Percentiles rank a stretch among this genome's conserved stretches.
These are phyloP conservation scores for Nyctibius grandis DNA, from an alignment of 2,797 vertebrate species.

Conservation along the genomic window DNA sequence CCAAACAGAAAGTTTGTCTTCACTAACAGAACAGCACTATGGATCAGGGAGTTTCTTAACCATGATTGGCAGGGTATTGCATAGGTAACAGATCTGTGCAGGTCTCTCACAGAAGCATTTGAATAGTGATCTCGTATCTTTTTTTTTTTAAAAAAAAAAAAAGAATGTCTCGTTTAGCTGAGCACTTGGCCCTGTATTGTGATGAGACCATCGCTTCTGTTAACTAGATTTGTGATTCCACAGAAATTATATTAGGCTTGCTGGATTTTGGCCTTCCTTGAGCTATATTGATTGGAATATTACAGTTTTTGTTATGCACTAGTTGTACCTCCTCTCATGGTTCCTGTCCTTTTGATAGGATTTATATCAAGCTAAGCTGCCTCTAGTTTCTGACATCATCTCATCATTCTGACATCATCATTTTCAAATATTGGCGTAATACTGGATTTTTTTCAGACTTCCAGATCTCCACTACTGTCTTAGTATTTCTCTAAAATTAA, in stretches of 20 bases:
- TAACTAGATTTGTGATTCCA: neutral
- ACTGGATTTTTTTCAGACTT: neutral
- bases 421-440: neutral
- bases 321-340: neutral
- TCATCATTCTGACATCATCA: neutral
- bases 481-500: neutral
- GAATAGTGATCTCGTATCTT: neutral
- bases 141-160: neutral
- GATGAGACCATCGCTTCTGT: neutral
- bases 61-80: neutral
- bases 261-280: neutral
- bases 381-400: neutral
- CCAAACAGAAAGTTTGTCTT: neutral
- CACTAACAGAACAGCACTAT: neutral
- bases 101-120: neutral
- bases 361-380: neutral
- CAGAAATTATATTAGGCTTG: neutral
- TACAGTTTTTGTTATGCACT: neutral
- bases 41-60: neutral
- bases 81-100: neutral
- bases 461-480: neutral
- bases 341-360: neutral
- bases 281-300: neutral
- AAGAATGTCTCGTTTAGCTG: neutral
- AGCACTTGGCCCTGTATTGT: neutral